These are phyloP conservation scores for Lepeophtheirus salmonis DNA, from an alignment of 1,140 invertebrate genomes.

Conservation along the genomic window DNA sequence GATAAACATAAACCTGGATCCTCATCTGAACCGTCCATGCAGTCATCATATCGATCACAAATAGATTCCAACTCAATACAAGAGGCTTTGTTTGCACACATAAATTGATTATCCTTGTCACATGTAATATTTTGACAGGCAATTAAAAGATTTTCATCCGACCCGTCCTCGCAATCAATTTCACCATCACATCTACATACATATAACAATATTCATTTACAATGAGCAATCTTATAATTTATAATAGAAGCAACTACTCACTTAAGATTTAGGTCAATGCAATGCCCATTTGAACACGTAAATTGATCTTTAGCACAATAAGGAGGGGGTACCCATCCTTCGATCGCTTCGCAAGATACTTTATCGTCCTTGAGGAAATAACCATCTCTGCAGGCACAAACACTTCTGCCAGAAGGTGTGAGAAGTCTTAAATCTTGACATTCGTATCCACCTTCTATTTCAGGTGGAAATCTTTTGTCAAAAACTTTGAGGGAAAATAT, in stretches of 20 bases:
- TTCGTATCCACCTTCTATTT: neutral
- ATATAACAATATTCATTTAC: neutral
- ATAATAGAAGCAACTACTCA: conserved; percentile 22
- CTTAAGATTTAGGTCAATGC: conserved; percentile 29
- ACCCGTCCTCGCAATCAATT: conserved; percentile 23
- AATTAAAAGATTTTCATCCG: conserved; percentile 24
- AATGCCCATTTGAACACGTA: conserved; percentile 35
- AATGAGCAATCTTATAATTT: too few relatives aligned
- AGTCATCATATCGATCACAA: conserved; percentile 34
- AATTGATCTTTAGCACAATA: conserved; percentile 18
- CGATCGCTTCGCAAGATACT: neutral
- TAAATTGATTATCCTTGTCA: conserved; percentile 7
- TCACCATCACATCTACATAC: conserved; percentile 22
- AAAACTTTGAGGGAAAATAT: conserved; percentile 15
- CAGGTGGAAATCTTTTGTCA: conserved; percentile 19
- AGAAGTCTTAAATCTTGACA: conserved; percentile 14
- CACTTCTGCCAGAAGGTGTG: conserved; percentile 11
- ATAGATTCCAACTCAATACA: conserved; percentile 9
- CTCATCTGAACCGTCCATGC: conserved; percentile 35
- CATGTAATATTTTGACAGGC: conserved; percentile 16
- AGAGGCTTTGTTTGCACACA: conserved; percentile 3
- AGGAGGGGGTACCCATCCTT: neutral
- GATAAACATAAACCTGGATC: neutral
- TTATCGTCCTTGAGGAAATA: conserved; percentile 5
- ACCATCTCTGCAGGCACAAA: conserved; percentile 6